Conservation (phyloP, 2,797 vertebrate species). For the Nyctalus aviator region DNA sequence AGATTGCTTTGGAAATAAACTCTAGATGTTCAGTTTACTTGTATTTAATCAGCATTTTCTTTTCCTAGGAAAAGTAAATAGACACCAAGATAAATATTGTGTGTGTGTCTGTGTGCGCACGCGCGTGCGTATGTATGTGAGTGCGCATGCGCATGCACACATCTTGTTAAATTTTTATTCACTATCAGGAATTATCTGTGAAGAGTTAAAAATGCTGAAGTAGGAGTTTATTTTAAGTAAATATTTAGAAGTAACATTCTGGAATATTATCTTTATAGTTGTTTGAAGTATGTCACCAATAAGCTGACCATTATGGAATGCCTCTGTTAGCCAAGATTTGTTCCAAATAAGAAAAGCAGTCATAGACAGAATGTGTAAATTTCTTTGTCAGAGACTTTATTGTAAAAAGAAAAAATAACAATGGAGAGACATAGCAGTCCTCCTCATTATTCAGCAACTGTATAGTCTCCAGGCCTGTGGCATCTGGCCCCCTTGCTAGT, state of each 20-base stretch:
- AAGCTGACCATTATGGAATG: constrained; percentile 25
- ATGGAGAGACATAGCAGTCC: background rate
- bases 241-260: constrained; percentile 36
- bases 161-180: constrained; percentile 36
- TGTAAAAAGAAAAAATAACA: background rate
- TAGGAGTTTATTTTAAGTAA: constrained; percentile 28
- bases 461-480: background rate
- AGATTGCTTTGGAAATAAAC: constrained; percentile 33
- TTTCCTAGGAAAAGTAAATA: constrained; percentile 41
- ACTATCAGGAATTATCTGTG: constrained; percentile 50
- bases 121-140: no score
- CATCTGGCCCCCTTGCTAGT: background rate
- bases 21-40: constrained; percentile 31
- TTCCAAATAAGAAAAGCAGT: background rate
- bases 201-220: constrained; percentile 31
- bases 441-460: background rate
- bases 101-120: no score
- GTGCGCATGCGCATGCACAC: no score
- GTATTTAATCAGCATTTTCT: constrained; percentile 22
- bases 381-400: background rate
- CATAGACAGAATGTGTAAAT: background rate
- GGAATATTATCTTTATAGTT: constrained; percentile 1
- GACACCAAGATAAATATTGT: background rate
- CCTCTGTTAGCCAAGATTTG: background rate
- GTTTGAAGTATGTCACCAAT: constrained; percentile 20